Base-by-base conservation (phyloP, 2,888 invertebrate genomes). In the Ellobium chinense region DNA sequence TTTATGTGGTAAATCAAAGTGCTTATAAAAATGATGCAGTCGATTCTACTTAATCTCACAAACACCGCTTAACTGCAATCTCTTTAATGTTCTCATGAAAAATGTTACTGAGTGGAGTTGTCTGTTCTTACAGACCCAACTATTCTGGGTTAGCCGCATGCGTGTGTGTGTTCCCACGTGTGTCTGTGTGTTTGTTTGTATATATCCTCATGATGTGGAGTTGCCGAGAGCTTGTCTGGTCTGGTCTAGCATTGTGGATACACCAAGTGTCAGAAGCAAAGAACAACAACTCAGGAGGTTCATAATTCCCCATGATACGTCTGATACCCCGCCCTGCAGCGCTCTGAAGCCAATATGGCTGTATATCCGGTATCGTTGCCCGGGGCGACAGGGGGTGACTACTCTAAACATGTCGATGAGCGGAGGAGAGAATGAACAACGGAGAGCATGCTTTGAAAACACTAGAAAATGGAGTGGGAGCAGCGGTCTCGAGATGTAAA, bases 301-400 rank as follows among this genome's bases (percentile, higher is more conserved):
- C 18, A 29, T 27, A 27, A 27, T n/a, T 68, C 37, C n/a, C 27
- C 9, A 68, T n/a, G 37, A 37, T 39, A 24, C 12, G 37, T n/a
- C 46, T 37, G 37, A 27, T 27, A n/a, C n/a, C 14, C 27, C 29
- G 27, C 62, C 62, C 29, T 60, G 29, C 34, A 31, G 66, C 34
- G 36, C 36, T 66, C 36, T 36, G 21, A 31, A 69, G 24, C 37
- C 69, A 69, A 69, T 69, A 69, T 69, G 69, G 69, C 46, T 12
- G 69, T 24, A 69, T 69, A 69, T 69, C 69, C 46, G 46, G 39
- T 69, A 27, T 69, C 69, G 46, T 69, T 37, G 69, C 69, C 46
- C 46, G 24, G 27, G 69, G 69, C 27, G 46, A 69, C 46, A n/a
- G 18, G 27, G 69, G 46, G 69, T 46, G 24, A 39, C n/a, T 18